Conservation (phyloP, 2,797 vertebrate species). For the Muscicapa striata region DNA sequence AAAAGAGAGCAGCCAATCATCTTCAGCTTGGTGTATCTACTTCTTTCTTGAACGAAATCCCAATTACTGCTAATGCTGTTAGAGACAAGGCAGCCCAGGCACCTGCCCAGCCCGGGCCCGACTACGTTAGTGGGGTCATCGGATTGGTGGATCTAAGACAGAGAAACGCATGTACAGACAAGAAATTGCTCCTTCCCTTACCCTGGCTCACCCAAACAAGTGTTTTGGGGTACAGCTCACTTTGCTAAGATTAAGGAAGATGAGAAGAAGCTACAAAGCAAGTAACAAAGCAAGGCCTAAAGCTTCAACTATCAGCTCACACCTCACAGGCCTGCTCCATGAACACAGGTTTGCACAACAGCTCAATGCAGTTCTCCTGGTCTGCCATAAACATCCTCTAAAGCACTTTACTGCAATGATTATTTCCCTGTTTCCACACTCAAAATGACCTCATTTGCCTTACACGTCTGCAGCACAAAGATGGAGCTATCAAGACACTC, state of each 20-base stretch:
- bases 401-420: not conserved
- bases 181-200: constrained; percentile 23
- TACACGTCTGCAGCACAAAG: not conserved
- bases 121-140: constrained; percentile 54
- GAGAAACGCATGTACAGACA: constrained; percentile 55
- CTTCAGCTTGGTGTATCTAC: constrained; percentile 82
- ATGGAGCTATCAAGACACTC: not conserved
- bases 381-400: not conserved
- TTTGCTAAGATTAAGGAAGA: not conserved
- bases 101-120: constrained; percentile 66
- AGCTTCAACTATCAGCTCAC: not conserved
- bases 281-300: not conserved
- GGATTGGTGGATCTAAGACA: constrained; percentile 80
- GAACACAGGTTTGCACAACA: not conserved
- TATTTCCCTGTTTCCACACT: not conserved
- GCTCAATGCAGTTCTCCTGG: not conserved
- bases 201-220: not conserved
- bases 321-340: not conserved
- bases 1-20: constrained; percentile 84
- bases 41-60: constrained; percentile 78
- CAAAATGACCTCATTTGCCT: not conserved
- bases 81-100: constrained; percentile 78
- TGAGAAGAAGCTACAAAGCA: not conserved
- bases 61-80: constrained; percentile 78
- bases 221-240: not conserved